Conservation (phyloP, 2,888 invertebrate species). For the Molanna angustata region DNA sequence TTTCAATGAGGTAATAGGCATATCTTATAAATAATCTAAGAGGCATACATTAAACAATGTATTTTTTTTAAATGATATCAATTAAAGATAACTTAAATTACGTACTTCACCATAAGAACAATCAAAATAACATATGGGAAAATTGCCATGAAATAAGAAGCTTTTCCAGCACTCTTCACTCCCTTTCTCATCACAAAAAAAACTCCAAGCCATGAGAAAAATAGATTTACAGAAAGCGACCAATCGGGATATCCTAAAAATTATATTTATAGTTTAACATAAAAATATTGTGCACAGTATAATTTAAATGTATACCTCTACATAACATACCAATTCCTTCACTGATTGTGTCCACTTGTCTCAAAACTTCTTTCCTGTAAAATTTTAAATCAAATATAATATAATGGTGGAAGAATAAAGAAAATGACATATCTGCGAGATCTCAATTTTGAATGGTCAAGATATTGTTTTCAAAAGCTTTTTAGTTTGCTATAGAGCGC, state of each 20-base stretch:
- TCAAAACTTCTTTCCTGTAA: conserved; percentile 54
- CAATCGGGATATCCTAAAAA: conserved; percentile 59
- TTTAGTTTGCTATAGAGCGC: too few species aligned
- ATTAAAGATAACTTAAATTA: neutral
- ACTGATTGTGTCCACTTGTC: conserved; percentile 47
- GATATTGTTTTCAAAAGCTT: too few species aligned
- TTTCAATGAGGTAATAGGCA: too few species aligned
- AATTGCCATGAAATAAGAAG: conserved; percentile 82
- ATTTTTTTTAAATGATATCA: too few species aligned
- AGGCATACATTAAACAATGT: too few species aligned
- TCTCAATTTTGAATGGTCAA: too few species aligned
- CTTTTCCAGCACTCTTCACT: conserved; percentile 77
- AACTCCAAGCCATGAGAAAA: conserved; percentile 66
- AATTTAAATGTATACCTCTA: too few species aligned
- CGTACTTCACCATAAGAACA: conserved; percentile 62
- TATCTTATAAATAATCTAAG: too few species aligned
- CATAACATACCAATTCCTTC: conserved; percentile 52
- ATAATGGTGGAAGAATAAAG: too few species aligned
- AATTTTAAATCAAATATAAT: too few species aligned
- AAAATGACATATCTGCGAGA: too few species aligned
- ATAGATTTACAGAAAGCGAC: conserved; percentile 64
- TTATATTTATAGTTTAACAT: too few species aligned
- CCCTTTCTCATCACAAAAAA: conserved; percentile 69
- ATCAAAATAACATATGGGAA: conserved; percentile 81
- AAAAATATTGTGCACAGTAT: neutral